phyloP scores from a whole-genome alignment of 2,113 vertebrate species.

The Ammodramus savannarum region DNA sequence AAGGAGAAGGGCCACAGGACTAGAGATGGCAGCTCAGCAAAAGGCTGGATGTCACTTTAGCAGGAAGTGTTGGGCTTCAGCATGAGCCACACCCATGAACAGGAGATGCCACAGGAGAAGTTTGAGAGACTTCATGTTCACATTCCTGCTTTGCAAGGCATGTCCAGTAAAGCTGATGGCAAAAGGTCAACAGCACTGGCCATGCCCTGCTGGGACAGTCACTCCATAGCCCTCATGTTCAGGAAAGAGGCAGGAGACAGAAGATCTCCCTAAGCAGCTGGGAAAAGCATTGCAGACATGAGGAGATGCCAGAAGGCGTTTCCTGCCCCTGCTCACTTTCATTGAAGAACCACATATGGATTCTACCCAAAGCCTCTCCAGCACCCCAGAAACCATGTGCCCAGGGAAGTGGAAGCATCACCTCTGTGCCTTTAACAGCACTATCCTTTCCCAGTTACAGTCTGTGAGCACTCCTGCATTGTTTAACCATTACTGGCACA shows the following conservation, averaged over 20 bases:
- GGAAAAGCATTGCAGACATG: fast-evolving
- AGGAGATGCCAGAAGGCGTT: not conserved
- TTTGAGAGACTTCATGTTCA: fast-evolving
- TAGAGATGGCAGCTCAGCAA: not conserved
- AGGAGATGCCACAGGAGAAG: not conserved
- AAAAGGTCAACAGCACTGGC: not conserved
- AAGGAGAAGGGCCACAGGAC: not conserved
- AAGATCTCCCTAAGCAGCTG: not conserved
- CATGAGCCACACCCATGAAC: not conserved
- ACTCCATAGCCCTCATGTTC: not conserved
- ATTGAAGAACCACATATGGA: not conserved
- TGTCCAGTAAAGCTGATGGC: not conserved
- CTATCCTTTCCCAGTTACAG: not conserved
- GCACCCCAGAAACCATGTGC: not conserved
- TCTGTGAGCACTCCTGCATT: not conserved
- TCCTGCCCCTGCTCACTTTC: not conserved
- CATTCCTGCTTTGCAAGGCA: not conserved
- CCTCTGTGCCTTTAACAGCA: not conserved
- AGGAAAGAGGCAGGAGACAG: not conserved
- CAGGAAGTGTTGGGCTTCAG: not conserved
- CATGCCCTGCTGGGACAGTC: fast-evolving
- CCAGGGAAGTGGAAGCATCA: not conserved
- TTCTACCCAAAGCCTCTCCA: not conserved
- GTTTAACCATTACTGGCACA: not conserved
- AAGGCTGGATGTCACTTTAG: not conserved